Conservation (phyloP, 2,113 vertebrate genomes). For the Synodontis membranacea region DNA sequence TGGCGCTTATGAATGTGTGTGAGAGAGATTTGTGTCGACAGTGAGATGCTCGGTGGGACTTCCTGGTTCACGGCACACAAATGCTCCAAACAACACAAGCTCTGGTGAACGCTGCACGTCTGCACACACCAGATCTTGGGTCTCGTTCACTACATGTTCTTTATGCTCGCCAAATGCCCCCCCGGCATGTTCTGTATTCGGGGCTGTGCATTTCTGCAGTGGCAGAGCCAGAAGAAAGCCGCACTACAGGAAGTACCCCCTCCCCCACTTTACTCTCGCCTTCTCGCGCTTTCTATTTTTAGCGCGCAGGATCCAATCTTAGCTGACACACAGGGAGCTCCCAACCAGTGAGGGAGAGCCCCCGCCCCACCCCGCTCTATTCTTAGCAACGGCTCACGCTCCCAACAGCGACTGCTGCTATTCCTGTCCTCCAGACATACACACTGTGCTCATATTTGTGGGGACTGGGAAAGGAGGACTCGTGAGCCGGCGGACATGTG, state of each 20-base stretch:
- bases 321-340: constrained; percentile 63
- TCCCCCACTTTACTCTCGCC: constrained; percentile 1
- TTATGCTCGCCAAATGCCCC: not conserved
- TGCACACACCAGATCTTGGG: not conserved
- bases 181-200: constrained; percentile 12
- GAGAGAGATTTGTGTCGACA: not conserved
- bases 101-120: not conserved
- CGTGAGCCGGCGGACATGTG: constrained; percentile 13
- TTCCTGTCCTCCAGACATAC: constrained; percentile 58
- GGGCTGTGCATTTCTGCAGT: constrained; percentile 7
- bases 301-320: constrained; percentile 72
- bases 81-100: not conserved
- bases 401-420: constrained; percentile 67
- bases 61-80: constrained; percentile 5
- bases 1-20: not conserved
- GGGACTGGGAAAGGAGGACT: not conserved
- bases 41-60: not conserved
- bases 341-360: constrained; percentile 68
- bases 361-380: constrained; percentile 66
- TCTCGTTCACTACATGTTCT: not conserved
- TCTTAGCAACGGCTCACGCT: constrained; percentile 65
- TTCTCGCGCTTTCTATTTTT: constrained; percentile 61
- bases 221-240: constrained; percentile 39
- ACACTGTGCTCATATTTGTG: not conserved
- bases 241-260: not conserved